Base-by-base conservation (phyloP, 2,888 invertebrate species). In the Herminia tarsipennalis region DNA sequence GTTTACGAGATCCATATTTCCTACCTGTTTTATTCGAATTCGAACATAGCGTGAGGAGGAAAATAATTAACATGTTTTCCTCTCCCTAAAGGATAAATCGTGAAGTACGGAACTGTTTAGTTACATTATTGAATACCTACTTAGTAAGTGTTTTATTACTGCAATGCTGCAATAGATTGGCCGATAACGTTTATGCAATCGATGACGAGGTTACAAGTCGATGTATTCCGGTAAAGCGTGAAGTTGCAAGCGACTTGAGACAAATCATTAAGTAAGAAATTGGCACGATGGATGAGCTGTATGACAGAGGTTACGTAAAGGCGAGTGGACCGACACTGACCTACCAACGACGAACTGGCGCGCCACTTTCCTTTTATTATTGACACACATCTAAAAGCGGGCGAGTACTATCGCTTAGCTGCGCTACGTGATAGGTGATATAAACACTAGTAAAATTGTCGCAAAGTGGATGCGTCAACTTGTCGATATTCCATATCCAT, bases 351-450 rank as follows among this genome's bases (percentile, higher is more conserved):
- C 71, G 73, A 77, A 66, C 77, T 69, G 68, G 62, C 79, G 89
- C 76, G 83, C 87, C 79, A 89, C 90, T 90, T 90, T 88, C 88
- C 82, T 88, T 88, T 89, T 86, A 83, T 84, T 88, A 88, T 88
- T 88, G 88, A 88, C 90, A 88, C 86, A 88, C 86, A 82, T 83
- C 82, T 81, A 76, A 78, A 81, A 76, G 75, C 77, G 76, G 76
- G 71, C 75, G 76, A 73, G 73, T 37, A 76, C 73, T 76, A 79
- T 77, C 77, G 73, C 70, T 60, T 53, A 70, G 68, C 65, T 70
- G 47, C 61, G 58, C 67, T 71, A 82, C 76, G 76, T 79, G 77
- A 73, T 68, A 57, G 61, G 44, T 56, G 63, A 73, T 61, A 64
- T 53, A 69, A 72, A 66, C 54, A 44, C 41, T 50, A 52, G 32